Evolutionary conservation across 2,113 vertebrate species (phyloP), one percentile per base, ranked within the genome.

Genomic region (Capreolus pygargus): DNA sequence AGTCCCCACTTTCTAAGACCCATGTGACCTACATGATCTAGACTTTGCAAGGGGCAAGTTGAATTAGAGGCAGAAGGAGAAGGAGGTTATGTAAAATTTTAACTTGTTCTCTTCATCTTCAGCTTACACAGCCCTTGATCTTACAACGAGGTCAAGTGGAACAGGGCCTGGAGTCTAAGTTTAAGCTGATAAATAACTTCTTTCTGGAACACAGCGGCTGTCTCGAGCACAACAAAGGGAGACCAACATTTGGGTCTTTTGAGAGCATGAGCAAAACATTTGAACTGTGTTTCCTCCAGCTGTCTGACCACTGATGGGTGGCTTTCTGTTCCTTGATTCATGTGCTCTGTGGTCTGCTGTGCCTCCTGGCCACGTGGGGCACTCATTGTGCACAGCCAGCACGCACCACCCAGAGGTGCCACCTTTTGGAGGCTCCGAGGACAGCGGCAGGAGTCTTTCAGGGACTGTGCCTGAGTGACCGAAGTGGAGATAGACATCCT

Each of bases 401-500:
- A 8, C 0, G 23, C 45, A 52, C 45, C 50, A 54, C 78, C 6
- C 3, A 33, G 23, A 47, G 25, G n/a, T n/a, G n/a, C n/a, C n/a
- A n/a, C 23, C 79, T 28, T 36, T 67, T 4, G 47, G 61, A 83
- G 6, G 39, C 11, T 43, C 88, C 43, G 6, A 9, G 5, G 74
- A 10, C n/a, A 0, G 0, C 8, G 23, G 27, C 9, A 39, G 5
- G 36, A 2, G 13, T n/a, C 27, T 45, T 30, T 19, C 47, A 27
- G 21, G 84, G 28, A 25, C 36, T 17, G 79, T 1, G 39, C 67
- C 52, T 28, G 47, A 45, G 93, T 7, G 15, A 67, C 7, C 6
- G 13, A 19, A 9, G 30, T 50, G 50, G 12, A 11, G n/a, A 45
- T 14, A 39, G 90, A 43, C 30, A 25, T 0, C 33, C 25, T 67